Evolutionary conservation across 2,797 vertebrate genomes (phyloP), one percentile per base, ranked within the genome.

Genomic region (Acipenser transmontanus): DNA sequence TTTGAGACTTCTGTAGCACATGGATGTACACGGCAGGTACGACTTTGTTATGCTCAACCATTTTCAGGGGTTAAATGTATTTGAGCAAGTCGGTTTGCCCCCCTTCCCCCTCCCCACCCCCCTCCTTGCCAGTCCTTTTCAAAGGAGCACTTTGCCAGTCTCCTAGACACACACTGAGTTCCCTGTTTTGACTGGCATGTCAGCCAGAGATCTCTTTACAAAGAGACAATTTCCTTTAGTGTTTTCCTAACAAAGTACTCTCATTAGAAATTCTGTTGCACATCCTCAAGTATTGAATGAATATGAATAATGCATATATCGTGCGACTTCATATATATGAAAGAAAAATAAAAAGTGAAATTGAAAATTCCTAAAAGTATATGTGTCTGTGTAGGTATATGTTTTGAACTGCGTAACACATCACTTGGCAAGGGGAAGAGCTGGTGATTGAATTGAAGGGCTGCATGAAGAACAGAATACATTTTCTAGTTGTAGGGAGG

Each of bases 171-270:
- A 56, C 63, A 50, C 63, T 68, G 49, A 47, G 49, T 50, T 20
- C 63, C 52, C 62, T 34, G 50, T 56, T 63, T 62, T 50, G 8
- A 65, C 63, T 66, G 63, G 62, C 66, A 60, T 9, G 49, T 61
- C 61, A 59, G 62, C 64, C 56, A 59, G 9, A 7, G 62, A 67
- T 51, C 54, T 56, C 67, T 61, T 50, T 13, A 64, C 62, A 60
- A 57, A 60, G 63, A 62, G 66, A 66, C 70, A 69, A 72, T 72
- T 72, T 69, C 47, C 61, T 64, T 69, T 51, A 72, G 70, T 69
- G 67, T 69, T 62, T 69, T 65, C 51, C 62, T 63, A 57, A 49
- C 70, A 68, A 54, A 49, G 50, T 48, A 47, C 51, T 62, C 66
- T 50, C 70, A 60, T 71, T 67, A 64, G 57, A 59, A 47, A 63